Evolutionary conservation across 37 sponge, comb jelly and placozoan species (phyloP).

Genomic region (Crambe crambe): DNA sequence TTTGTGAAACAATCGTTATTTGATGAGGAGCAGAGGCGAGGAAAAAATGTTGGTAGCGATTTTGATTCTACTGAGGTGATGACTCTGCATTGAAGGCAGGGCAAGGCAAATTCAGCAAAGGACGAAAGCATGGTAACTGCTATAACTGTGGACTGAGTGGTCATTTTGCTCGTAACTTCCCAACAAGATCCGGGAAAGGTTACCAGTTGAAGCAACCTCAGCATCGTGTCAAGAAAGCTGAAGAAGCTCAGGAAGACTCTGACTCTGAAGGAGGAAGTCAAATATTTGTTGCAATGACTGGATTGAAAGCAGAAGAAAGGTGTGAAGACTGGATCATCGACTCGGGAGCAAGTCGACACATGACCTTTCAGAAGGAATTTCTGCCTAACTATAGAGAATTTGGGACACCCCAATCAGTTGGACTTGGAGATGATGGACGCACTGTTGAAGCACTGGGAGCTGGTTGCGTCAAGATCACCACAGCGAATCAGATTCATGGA

Average conservation of each 20-base stretch:
- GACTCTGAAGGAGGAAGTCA: neutral
- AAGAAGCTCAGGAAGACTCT: constrained; percentile 8
- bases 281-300: neutral
- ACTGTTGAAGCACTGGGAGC: constrained; percentile 40
- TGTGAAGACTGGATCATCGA: constrained; percentile 42
- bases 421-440: constrained; percentile 60
- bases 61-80: neutral
- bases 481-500: neutral
- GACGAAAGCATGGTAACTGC: constrained; percentile 5
- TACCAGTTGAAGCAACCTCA: neutral
- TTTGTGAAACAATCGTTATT: constrained; percentile 31
- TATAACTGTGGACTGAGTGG: constrained; percentile 11
- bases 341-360: constrained; percentile 50
- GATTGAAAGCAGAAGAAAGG: neutral
- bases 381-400: constrained; percentile 33
- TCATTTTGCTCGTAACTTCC: constrained; percentile 17
- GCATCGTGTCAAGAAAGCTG: constrained; percentile 16
- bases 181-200: neutral
- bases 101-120: neutral
- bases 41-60: neutral
- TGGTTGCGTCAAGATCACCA: constrained; percentile 17
- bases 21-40: constrained; percentile 27
- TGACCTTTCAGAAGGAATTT: constrained; percentile 35
- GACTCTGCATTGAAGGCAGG: constrained; percentile 15
- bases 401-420: constrained; percentile 33